A percentile compares a stretch with the other conserved stretches of the same genome.
Evolutionary conservation across 1,140 invertebrate genomes (phyloP).

Genomic region (Drosophila ironensis): DNA sequence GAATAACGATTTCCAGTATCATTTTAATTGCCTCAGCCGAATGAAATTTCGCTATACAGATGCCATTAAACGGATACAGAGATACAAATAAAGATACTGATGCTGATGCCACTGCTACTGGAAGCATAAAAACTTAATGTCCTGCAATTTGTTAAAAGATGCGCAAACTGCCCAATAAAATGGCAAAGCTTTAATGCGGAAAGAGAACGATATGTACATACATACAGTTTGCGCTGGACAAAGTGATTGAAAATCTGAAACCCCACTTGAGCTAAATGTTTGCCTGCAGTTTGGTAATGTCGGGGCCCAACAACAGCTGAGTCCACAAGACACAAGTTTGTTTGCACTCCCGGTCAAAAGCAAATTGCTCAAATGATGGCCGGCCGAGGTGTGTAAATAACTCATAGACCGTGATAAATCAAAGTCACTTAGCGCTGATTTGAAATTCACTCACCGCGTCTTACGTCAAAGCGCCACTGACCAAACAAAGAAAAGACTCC

Average conservation of each 20-base stretch:
- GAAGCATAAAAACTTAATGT: constrained; percentile 66
- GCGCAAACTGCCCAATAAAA: constrained; percentile 59
- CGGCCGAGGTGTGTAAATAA: constrained; percentile 27
- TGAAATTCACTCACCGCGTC: constrained; percentile 59
- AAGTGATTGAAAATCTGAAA: constrained; percentile 24
- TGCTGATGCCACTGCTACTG: constrained; percentile 21
- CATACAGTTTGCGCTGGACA: not conserved
- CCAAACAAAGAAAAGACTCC: constrained; percentile 32
- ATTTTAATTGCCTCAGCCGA: constrained; percentile 66
- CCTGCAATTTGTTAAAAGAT: constrained; percentile 61
- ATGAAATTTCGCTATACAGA: constrained; percentile 32
- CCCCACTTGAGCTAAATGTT: constrained; percentile 43
- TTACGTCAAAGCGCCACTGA: constrained; percentile 59
- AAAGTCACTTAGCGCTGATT: constrained; percentile 70
- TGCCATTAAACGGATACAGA: constrained; percentile 26
- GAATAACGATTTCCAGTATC: constrained; percentile 51
- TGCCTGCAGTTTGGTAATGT: constrained; percentile 8
- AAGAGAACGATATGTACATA: not conserved
- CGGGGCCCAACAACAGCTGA: constrained; percentile 31
- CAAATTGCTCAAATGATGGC: constrained; percentile 16
- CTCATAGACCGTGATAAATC: constrained; percentile 61
- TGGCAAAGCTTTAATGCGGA: constrained; percentile 22
- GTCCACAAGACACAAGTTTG: constrained; percentile 16
- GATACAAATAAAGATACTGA: constrained; percentile 8
- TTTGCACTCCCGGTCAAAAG: constrained; percentile 9